These are phyloP conservation scores for Gisinianus flammeolus DNA, from an alignment of 2,888 invertebrate genomes.

Conservation along the genomic window DNA sequence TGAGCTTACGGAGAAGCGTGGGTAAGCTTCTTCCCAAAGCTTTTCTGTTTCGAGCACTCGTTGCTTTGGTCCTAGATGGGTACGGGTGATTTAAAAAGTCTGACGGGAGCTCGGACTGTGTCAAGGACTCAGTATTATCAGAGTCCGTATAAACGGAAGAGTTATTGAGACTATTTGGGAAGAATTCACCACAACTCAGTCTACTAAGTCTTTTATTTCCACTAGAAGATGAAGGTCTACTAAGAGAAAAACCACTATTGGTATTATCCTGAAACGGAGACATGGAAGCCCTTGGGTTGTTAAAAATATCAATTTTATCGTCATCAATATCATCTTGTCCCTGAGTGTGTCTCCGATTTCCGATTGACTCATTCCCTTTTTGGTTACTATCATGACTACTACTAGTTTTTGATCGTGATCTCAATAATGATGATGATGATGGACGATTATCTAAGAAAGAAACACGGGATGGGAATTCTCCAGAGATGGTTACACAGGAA, in stretches of 20 bases:
- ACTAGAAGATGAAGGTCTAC: constrained; percentile 12
- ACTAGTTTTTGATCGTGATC: neutral
- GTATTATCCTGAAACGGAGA: constrained; percentile 12
- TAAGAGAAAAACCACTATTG: neutral
- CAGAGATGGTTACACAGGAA: constrained; percentile 52
- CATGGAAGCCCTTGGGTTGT: constrained; percentile 16
- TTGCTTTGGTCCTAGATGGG: neutral
- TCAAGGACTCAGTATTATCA: too few relatives aligned
- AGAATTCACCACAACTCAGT: constrained; percentile 58
- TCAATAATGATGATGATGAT: neutral
- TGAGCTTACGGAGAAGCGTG: constrained; percentile 54
- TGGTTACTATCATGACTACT: neutral
- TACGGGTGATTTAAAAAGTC: too few relatives aligned
- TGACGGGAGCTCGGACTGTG: constrained; percentile 16
- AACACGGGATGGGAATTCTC: constrained; percentile 50
- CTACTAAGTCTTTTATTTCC: constrained; percentile 46
- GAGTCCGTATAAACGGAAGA: constrained; percentile 27
- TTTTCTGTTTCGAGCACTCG: constrained; percentile 43
- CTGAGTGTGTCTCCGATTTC: neutral
- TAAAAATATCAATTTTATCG: constrained; percentile 5
- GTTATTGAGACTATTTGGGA: constrained; percentile 43
- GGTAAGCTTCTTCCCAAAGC: constrained; percentile 56
- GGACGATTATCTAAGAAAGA: too few relatives aligned
- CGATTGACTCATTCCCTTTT: constrained; percentile 14
- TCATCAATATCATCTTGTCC: neutral